Evolutionary conservation across 2,797 vertebrate species (phyloP), one percentile per base, ranked within the genome.

Genomic region (Hemitrygon akajei): DNA sequence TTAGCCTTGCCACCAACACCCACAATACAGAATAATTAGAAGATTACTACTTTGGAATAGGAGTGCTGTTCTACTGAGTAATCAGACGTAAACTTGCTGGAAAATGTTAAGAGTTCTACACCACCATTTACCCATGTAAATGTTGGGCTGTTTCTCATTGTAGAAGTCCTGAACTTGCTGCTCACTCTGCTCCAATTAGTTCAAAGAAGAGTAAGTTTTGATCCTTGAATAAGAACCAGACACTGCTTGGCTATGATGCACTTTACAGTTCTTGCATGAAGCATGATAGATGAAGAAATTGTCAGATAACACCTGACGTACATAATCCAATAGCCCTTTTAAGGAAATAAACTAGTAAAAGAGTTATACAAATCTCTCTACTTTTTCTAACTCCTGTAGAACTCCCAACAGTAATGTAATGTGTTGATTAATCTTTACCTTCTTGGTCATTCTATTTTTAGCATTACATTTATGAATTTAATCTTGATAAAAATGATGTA

Each of bases 401-500:
- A 18, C 7, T 66, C 30, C 7, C n/a, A 89, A 37, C 16, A 34
- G 16, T 69, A 89, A 37, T 7, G 30, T 22, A 66, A 66, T 69
- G 37, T 69, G 3, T 20, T 66, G 86, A 69, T 63, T 89, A 10
- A 0, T 9, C 58, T 66, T 30, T 27, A n/a, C n/a, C 1, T n/a
- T 89, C n/a, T 87, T 87, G 69, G 14, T 73, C 10, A 92, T 9
- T 22, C 6, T 92, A 71, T 92, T 73, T 71, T 30, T 47, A 22
- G 40, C 40, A 47, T 56, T 47, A 91, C 27, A 73, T 34, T 12
- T 91, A 20, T 73, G 89, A 37, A 4, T 71, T 73, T 3, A 30
- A 91, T 73, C 37, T 91, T 91, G 89, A 69, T 66, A 40, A 47
- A 47, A 91, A 71, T 91, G 89, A 47, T 73, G 69, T 71, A 66